A percentile compares a stretch with the other conserved stretches of the same genome.
phyloP scores from a whole-genome alignment of 2,888 invertebrate genomes.

The Diarsia brunnea region DNA sequence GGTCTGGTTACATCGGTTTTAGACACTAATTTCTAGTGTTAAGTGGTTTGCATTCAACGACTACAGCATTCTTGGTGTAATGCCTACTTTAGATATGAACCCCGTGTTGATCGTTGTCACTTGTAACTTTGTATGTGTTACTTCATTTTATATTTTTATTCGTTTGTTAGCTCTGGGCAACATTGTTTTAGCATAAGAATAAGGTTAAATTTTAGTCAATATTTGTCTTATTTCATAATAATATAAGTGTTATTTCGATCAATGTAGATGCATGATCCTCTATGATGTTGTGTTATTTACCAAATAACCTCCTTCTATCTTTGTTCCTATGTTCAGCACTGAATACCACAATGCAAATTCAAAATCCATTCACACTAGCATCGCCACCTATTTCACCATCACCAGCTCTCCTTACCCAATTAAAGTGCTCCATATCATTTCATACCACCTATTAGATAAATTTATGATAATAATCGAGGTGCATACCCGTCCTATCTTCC shows the following conservation, averaged over 20 bases:
- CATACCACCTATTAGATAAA: constrained; percentile 64
- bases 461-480: constrained; percentile 74
- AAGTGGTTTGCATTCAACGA: constrained; percentile 44
- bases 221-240: not conserved
- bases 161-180: not conserved
- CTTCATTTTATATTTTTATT: not conserved
- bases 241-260: too few relatives aligned
- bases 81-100: constrained; percentile 38
- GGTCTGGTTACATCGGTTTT: constrained; percentile 48
- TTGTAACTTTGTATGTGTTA: constrained; percentile 31
- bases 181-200: not conserved
- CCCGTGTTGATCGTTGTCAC: constrained; percentile 11
- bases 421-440: constrained; percentile 60
- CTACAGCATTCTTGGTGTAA: constrained; percentile 43
- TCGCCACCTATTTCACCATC: constrained; percentile 4
- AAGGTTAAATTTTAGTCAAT: too few relatives aligned
- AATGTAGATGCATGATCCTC: not conserved
- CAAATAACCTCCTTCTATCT: too few relatives aligned
- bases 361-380: not conserved
- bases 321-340: not conserved
- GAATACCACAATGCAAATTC: not conserved
- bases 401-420: constrained; percentile 60
- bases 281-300: not conserved
- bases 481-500: constrained; percentile 67
- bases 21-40: constrained; percentile 58